Evolutionary conservation across 2,797 vertebrate genomes (phyloP), one percentile per base, ranked within the genome.

Genomic region (Silurus lanzhouensis): DNA sequence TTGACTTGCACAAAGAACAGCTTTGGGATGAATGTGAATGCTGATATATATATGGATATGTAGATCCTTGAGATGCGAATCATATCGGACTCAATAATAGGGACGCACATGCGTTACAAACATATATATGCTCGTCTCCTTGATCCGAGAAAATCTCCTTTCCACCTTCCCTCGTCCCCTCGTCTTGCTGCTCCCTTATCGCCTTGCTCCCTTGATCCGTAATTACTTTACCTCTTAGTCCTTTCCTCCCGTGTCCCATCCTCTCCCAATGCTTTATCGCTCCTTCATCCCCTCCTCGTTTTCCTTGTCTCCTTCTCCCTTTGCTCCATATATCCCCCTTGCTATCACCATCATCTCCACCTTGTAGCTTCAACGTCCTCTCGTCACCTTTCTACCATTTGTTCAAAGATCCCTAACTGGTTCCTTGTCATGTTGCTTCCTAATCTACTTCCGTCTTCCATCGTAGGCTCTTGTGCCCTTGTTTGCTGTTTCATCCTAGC

Each of bases 321-420:
- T 44, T 38, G 17, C 64, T 22, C 10, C 10, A 19, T n/a, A 14
- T 9, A 57, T 27, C 38, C 52, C 25, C 55, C 17, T 58, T 44
- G 27, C 76, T 4, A 79, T 44, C 60, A 15, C 38, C 0, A 22
- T 63, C 22, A 63, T 79, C 76, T n/a, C 61, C 57, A 78, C 75
- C 72, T 27, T 58, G 74, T 58, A 76, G 15, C 27, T 10, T 77
- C 75, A 1, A 38, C 22, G n/a, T 75, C 72, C 27, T 10, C 31
- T 46, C 22, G 0, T 27, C 38, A 64, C 77, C 60, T 64, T 80
- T 64, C 60, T 60, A 80, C 60, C 38, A 64, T 80, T 80, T 80
- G 63, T 48, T 64, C 10, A 60, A 46, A 9, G 22, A 64, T 64
- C 60, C 4, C 63, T 80, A 64, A 48, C 58, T 38, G 1, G 0